Evolutionary conservation across 2,113 vertebrate species (phyloP), one percentile per base, ranked within the genome.

Genomic region (Oncorhynchus mykiss): DNA sequence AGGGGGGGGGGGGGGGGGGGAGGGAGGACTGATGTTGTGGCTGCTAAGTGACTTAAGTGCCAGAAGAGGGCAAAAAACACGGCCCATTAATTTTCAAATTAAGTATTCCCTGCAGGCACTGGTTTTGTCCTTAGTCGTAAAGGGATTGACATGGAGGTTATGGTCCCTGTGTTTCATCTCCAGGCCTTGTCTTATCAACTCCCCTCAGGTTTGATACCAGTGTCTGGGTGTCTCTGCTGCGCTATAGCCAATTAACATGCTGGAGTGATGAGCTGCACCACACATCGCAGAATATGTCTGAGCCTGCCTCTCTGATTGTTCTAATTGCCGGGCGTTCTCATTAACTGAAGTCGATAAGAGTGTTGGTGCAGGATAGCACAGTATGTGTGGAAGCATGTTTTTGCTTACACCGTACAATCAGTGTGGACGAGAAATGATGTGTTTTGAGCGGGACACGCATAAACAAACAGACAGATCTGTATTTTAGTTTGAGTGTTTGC

Each of bases 11-110:
- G 27, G 3, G 25, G 25, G 2, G 27, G 0, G 84, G 79, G 80
- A 72, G 71, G 25, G 9, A 34, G 48, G 69, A 31, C 68, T 27
- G 81, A 82, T 79, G 24, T 3, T 75, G 77, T 31, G 72, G 65
- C 83, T 82, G 73, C 86, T 84, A 85, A 84, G 80, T 80, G 39
- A 45, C 81, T 90, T 81, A 86, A 90, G 85, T 82, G 82, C 74
- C n/a, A 71, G n/a, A 22, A 62, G n/a, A 24, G n/a, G 59, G 20
- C 5, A 8, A 57, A 57, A n/a, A 22, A 22, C 59, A 62, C 59
- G 7, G n/a, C 59, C 59, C 59, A 62, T 62, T 62, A 62, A 62
- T 22, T 62, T 22, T 62, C n/a, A 62, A 62, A 62, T 62, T 62
- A 62, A 62, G 59, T n/a, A 62, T 62, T 62, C n/a, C 59, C 59